A percentile compares a stretch with the other conserved stretches of the same genome.
Conservation (phyloP, 2,888 invertebrate genomes). For the Campaea margaritaria region DNA sequence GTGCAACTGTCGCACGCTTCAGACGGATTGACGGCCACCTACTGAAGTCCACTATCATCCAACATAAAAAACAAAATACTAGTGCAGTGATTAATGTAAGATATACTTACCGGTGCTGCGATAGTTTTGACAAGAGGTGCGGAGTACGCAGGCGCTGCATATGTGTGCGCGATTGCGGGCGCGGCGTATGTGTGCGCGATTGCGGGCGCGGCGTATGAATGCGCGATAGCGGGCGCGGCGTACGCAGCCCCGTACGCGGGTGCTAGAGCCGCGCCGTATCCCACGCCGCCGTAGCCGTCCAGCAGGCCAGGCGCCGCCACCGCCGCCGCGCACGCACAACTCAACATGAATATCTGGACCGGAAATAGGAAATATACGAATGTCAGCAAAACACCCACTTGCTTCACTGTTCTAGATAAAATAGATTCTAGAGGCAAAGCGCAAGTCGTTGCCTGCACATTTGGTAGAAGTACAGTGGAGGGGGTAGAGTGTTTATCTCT, state of each 20-base stretch:
- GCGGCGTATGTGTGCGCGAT: constrained; percentile 38
- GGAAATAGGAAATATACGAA: background rate
- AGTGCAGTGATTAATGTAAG: too few species aligned
- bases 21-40: too few species aligned
- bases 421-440: too few species aligned
- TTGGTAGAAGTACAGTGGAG: too few species aligned
- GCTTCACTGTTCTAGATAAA: too few species aligned
- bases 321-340: constrained; percentile 72
- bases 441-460: too few species aligned
- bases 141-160: constrained; percentile 38
- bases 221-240: too few species aligned
- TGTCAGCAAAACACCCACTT: background rate
- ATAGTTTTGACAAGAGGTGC: constrained; percentile 38
- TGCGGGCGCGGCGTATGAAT: too few species aligned
- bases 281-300: constrained; percentile 63
- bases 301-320: constrained; percentile 65
- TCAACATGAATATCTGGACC: constrained; percentile 68
- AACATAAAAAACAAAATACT: too few species aligned
- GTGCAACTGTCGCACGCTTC: too few species aligned
- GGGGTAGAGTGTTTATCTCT: too few species aligned
- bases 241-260: constrained; percentile 44
- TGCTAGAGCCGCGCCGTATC: constrained; percentile 67
- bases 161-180: constrained; percentile 36
- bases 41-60: too few species aligned
- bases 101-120: constrained; percentile 65